These are phyloP conservation scores for Drosophila nikananu DNA, from an alignment of 1,140 invertebrate genomes.

Conservation along the genomic window DNA sequence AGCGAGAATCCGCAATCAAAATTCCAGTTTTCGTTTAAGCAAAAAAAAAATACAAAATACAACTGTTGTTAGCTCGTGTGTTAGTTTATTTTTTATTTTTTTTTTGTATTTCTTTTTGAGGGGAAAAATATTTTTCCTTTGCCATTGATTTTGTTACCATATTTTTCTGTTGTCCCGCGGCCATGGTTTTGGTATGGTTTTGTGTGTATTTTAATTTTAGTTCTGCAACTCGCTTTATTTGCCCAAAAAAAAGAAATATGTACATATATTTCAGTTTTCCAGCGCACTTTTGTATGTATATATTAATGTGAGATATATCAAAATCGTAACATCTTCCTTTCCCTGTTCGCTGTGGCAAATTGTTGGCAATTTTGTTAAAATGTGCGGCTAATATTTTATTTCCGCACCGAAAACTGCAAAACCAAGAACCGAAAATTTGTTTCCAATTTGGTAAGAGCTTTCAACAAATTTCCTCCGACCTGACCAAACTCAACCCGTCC, in stretches of 20 bases:
- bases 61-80: slow-evolving; percentile 21
- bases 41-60: slow-evolving; percentile 4
- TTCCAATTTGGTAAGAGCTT: slow-evolving; percentile 71
- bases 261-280: neutral
- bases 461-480: slow-evolving; percentile 64
- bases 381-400: slow-evolving; percentile 79
- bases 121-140: slow-evolving; percentile 43
- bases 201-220: slow-evolving; percentile 57
- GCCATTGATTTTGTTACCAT: slow-evolving; percentile 42
- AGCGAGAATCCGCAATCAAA: slow-evolving; percentile 23
- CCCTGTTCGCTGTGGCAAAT: slow-evolving; percentile 39
- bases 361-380: slow-evolving; percentile 62
- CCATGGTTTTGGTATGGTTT: neutral
- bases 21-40: slow-evolving; percentile 25
- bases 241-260: neutral
- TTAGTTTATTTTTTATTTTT: neutral
- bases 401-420: slow-evolving; percentile 54
- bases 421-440: slow-evolving; percentile 61
- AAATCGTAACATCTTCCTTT: slow-evolving; percentile 31
- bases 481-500: slow-evolving; percentile 28
- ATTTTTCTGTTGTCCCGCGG: slow-evolving; percentile 19
- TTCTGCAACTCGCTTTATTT: slow-evolving; percentile 28
- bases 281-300: neutral
- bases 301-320: slow-evolving; percentile 23
- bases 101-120: slow-evolving; percentile 5